phyloP scores from a whole-genome alignment of 2,888 invertebrate species.

The Aromia moschata region DNA sequence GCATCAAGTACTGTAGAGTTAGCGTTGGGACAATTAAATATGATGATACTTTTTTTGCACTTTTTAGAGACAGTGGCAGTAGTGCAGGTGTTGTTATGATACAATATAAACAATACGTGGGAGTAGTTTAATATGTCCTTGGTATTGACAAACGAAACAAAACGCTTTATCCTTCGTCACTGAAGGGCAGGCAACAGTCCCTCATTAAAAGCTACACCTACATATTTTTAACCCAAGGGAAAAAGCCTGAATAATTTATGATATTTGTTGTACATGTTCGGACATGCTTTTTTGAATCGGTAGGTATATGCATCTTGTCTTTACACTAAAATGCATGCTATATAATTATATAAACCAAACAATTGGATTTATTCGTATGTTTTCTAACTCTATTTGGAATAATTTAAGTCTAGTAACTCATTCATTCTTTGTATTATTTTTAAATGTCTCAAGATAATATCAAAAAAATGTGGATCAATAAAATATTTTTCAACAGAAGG shows the following conservation, averaged over 20 bases:
- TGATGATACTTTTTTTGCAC: slow-evolving; percentile 42
- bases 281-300: background rate
- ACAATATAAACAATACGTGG: slow-evolving; percentile 37
- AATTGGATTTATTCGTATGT: no score
- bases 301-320: no score
- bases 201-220: slow-evolving; percentile 21
- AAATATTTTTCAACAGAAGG: no score
- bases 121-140: slow-evolving; percentile 26
- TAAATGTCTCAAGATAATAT: no score
- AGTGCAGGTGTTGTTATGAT: slow-evolving; percentile 46
- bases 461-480: no score
- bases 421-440: no score
- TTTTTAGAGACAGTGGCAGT: slow-evolving; percentile 36
- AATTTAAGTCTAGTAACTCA: no score
- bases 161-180: slow-evolving; percentile 13
- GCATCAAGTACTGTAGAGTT: slow-evolving; percentile 2
- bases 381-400: no score
- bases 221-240: slow-evolving; percentile 5
- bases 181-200: background rate
- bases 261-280: slow-evolving; percentile 4
- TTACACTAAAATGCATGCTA: no score
- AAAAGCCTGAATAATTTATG: slow-evolving; percentile 21
- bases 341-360: no score
- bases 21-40: slow-evolving; percentile 40
- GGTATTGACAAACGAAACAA: slow-evolving; percentile 7